Conservation (phyloP, 2,797 vertebrate genomes). For the Pampus argenteus region DNA sequence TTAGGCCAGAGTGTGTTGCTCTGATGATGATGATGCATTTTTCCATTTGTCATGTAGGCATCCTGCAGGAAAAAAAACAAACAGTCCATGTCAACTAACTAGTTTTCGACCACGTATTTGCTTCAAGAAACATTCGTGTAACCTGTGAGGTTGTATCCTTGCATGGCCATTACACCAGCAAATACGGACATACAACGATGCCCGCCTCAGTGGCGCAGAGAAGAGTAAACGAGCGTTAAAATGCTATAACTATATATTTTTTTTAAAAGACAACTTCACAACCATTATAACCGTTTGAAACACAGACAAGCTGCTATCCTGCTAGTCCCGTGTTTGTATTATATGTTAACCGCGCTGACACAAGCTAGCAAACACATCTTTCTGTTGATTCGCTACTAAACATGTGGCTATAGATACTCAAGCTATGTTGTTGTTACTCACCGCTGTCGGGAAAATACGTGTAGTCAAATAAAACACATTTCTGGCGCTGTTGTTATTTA, state of each 20-base stretch:
- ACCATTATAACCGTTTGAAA: neutral
- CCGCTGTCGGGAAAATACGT: neutral
- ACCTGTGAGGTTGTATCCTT: neutral
- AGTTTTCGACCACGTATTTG: neutral
- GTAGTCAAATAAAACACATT: neutral
- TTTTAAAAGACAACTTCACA: neutral
- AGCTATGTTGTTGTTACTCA: slow-evolving; percentile 13
- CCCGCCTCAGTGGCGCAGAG: too few relatives aligned
- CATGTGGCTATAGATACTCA: neutral
- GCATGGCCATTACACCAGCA: neutral
- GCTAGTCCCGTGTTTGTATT: neutral
- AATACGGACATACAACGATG: too few relatives aligned
- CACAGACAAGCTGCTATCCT: neutral
- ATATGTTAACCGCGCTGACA: slow-evolving; percentile 1
- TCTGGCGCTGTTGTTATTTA: neutral
- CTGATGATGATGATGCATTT: slow-evolving; percentile 60
- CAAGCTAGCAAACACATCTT: slow-evolving; percentile 41
- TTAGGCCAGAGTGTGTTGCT: slow-evolving; percentile 26
- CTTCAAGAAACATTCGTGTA: neutral
- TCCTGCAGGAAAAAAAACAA: slow-evolving; percentile 48
- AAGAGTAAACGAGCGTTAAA: neutral
- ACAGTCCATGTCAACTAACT: neutral
- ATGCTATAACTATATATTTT: rapidly evolving
- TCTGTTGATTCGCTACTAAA: neutral
- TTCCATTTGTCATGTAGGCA: slow-evolving; percentile 6